phyloP scores from a whole-genome alignment of 2,888 invertebrate species.

The Myopa tessellatipennis region DNA sequence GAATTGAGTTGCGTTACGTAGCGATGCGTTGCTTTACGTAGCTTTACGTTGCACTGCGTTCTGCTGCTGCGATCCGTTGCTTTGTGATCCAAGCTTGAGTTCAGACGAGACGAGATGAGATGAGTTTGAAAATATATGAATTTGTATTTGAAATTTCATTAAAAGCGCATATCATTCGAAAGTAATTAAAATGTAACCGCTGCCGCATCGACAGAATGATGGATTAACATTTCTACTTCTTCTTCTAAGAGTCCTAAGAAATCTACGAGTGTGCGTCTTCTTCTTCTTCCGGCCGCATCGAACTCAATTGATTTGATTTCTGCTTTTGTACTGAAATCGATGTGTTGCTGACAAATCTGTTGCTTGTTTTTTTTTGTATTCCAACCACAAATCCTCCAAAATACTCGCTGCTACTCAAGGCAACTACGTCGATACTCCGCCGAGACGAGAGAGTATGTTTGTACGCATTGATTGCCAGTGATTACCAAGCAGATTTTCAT shows the following conservation, averaged over 20 bases:
- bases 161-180: slow-evolving; percentile 62
- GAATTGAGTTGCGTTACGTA: not conserved
- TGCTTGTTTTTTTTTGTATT: no score
- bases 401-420: not conserved
- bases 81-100: not conserved
- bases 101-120: not conserved
- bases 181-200: slow-evolving; percentile 64
- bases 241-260: not conserved
- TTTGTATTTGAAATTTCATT: slow-evolving; percentile 9
- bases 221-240: slow-evolving; percentile 38
- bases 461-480: slow-evolving; percentile 55
- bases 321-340: not conserved
- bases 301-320: not conserved
- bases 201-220: slow-evolving; percentile 42
- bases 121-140: no score
- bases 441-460: not conserved
- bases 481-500: slow-evolving; percentile 48
- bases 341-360: not conserved
- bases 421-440: not conserved
- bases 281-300: not conserved
- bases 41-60: not conserved
- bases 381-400: not conserved
- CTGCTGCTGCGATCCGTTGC: no score
- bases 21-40: slow-evolving; percentile 1
- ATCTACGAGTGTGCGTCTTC: not conserved